phyloP scores from a whole-genome alignment of 2,888 invertebrate genomes.

The Nipponacmea schrenckii region DNA sequence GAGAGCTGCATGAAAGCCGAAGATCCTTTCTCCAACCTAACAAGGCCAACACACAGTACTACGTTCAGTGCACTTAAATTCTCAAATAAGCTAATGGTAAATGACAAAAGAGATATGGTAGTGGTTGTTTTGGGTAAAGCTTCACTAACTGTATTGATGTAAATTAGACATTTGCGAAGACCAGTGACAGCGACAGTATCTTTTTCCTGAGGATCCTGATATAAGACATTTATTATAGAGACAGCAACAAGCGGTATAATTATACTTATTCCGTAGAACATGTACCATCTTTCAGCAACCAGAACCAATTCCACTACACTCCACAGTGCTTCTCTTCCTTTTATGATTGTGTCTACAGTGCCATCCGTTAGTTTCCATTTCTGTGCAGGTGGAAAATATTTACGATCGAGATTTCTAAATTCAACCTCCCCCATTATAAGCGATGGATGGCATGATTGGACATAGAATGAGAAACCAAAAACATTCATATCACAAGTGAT shows the following conservation, averaged over 20 bases:
- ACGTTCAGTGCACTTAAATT: not conserved
- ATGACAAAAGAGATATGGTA: not conserved
- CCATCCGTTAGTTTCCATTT: not conserved
- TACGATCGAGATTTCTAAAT: not conserved
- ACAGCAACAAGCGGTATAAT: not conserved
- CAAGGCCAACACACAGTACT: not conserved
- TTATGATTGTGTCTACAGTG: not conserved
- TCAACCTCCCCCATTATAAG: not conserved
- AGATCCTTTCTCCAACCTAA: not conserved
- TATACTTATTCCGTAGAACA: not conserved
- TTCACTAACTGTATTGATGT: not conserved
- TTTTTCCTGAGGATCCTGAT: not conserved
- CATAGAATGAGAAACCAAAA: not conserved
- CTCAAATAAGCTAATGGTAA: not conserved
- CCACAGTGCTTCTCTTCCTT: not conserved
- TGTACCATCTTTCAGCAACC: not conserved
- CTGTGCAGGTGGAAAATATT: not conserved
- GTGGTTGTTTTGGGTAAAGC: not conserved
- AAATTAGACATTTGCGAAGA: not conserved
- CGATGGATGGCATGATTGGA: not conserved
- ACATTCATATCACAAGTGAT: not conserved
- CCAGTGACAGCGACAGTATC: not conserved
- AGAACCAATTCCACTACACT: not conserved
- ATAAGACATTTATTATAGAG: not conserved
- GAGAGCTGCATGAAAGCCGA: too few relatives aligned